Evolutionary conservation across 1,140 invertebrate species (phyloP), one percentile per base, ranked within the genome.

Genomic region (Psilanteris sp.): DNA sequence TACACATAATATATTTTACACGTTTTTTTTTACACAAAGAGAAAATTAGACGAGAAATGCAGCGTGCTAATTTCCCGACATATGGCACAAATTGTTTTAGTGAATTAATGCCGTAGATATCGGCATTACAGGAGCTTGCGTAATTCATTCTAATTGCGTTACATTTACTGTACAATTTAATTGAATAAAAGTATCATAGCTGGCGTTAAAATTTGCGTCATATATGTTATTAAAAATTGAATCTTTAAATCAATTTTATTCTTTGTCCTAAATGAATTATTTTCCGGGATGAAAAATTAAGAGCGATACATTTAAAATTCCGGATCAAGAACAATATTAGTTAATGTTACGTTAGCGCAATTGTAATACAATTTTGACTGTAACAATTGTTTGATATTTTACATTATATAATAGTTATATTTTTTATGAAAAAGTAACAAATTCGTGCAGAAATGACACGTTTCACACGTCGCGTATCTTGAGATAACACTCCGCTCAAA

Each of bases 131-230:
- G 8, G 26, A 9, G 7, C 7, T 24, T 26, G 13, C n/a, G 18
- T 52, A 37, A 32, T 66, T 66, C 22, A 66, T 46, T 54, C 29
- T 46, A 46, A 55, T 55, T 54, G 24, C 48, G 24, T 29, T 66
- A 55, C 39, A 54, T 44, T 44, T 41, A 37, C 22, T 26, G 3
- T 4, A 7, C 31, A 18, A 20, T 44, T 48, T 36, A 14, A 55
- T 46, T 46, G 31, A 66, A 66, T 46, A 36, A 54, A 44, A 32
- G n/a, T n/a, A n/a, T n/a, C n/a, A n/a, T n/a, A n/a, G n/a, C n/a
- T n/a, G n/a, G n/a, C n/a, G n/a, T n/a, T n/a, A n/a, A n/a, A n/a
- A n/a, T n/a, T n/a, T n/a, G n/a, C 10, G 26, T 13, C 14, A 20
- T 39, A 20, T 55, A 32, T 32, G 5, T 1, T 20, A 3, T 20